phyloP scores from a whole-genome alignment of 2,113 vertebrate species.

The Lepidothrix coronata region DNA sequence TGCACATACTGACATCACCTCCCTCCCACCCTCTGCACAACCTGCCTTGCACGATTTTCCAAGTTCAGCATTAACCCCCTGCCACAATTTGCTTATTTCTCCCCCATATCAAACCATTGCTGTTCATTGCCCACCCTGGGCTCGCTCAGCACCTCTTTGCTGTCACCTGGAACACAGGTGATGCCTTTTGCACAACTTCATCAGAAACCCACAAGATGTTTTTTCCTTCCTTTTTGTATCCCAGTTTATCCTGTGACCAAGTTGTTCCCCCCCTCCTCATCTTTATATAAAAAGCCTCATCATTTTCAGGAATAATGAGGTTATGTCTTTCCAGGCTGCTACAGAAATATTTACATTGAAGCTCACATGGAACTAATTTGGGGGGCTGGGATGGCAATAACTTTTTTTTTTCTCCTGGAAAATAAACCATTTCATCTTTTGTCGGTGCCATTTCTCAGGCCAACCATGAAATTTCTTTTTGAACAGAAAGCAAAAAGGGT shows the following conservation, averaged over 20 bases:
- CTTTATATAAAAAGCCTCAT: neutral
- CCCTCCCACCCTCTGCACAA: neutral
- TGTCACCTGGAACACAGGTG: neutral
- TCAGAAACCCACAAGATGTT: neutral
- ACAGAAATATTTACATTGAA: neutral
- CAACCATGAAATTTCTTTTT: neutral
- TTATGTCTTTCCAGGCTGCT: neutral
- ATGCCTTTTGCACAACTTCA: neutral
- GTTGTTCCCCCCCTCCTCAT: neutral
- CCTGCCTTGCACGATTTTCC: accelerated
- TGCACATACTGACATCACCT: neutral
- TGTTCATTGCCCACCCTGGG: neutral
- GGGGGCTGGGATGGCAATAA: accelerated
- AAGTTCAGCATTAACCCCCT: neutral
- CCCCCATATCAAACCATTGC: neutral
- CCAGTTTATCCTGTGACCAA: neutral
- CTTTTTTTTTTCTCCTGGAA: neutral
- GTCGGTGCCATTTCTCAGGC: neutral
- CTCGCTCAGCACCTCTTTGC: neutral
- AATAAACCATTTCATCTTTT: neutral
- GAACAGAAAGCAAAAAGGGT: neutral
- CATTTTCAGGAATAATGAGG: neutral
- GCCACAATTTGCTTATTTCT: neutral
- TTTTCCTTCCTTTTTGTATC: neutral
- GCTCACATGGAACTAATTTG: neutral